Percentiles rank a stretch among this genome's conserved stretches.
These are phyloP conservation scores for Noctuana brunneofusca DNA, from an alignment of 2,888 invertebrate genomes.

Conservation along the genomic window DNA sequence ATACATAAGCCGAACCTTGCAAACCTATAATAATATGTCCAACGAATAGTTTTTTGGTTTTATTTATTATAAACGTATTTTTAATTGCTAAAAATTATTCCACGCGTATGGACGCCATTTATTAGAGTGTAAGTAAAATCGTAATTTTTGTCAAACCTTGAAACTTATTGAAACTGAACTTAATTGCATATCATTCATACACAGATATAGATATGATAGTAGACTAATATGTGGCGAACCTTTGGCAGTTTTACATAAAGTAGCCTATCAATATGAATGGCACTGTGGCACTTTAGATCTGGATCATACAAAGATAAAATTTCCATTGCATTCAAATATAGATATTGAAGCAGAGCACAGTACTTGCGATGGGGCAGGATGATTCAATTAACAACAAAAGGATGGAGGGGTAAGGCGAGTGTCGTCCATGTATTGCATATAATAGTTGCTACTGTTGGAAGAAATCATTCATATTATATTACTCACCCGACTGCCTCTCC, in stretches of 20 bases:
- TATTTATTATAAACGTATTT: too few species aligned
- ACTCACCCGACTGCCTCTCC: conserved; percentile 83
- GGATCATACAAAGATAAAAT: conserved; percentile 12
- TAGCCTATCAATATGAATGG: conserved; percentile 8
- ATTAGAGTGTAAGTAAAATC: neutral
- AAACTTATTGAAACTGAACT: too few species aligned
- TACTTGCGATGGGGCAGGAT: conserved; percentile 25
- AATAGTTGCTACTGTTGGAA: conserved; percentile 11
- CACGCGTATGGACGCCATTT: too few species aligned
- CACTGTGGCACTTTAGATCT: conserved; percentile 10
- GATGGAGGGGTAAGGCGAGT: conserved; percentile 29
- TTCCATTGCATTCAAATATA: conserved; percentile 29
- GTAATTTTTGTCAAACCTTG: neutral
- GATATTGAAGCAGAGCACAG: conserved; percentile 27
- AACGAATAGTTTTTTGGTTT: too few species aligned
- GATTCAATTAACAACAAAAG: conserved; percentile 31
- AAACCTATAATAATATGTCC: too few species aligned
- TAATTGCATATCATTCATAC: neutral
- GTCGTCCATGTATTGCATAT: conserved; percentile 26
- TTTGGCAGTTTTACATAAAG: neutral
- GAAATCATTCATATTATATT: conserved; percentile 8
- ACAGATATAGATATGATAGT: neutral
- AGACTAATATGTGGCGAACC: neutral
- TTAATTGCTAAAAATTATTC: too few species aligned
- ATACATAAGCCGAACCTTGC: too few species aligned